A percentile compares a stretch with the other conserved stretches of the same genome.
Conservation (phyloP, 2,888 invertebrate species). For the Phortica magna region DNA sequence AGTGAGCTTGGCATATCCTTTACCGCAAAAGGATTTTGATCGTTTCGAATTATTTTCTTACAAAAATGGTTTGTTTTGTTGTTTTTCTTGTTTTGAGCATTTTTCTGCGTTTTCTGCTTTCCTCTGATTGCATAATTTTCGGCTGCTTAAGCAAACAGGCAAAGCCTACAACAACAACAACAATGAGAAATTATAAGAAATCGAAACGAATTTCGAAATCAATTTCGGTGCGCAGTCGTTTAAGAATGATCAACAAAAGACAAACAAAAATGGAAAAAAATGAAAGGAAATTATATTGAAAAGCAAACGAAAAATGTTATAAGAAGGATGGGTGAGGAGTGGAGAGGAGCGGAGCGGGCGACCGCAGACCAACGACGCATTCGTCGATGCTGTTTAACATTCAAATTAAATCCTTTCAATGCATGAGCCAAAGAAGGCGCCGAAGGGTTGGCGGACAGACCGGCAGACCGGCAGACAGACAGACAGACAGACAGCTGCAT, state of each 20-base stretch:
- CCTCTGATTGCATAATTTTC: conserved; percentile 5
- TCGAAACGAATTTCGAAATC: conserved; percentile 16
- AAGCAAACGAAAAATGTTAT: conserved; percentile 3
- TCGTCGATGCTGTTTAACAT: conserved; percentile 62
- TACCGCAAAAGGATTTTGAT: conserved; percentile 32
- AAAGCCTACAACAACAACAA: background rate
- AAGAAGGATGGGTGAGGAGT: background rate
- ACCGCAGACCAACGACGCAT: background rate
- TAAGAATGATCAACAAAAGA: conserved; percentile 13
- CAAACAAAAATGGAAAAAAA: background rate
- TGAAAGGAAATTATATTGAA: background rate
- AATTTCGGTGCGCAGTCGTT: conserved; percentile 29
- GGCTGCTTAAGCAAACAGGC: conserved; percentile 18
- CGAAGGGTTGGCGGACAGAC: background rate
- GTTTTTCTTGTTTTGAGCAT: too few relatives aligned
- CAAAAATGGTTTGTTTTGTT: background rate
- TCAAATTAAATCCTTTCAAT: conserved; percentile 68
- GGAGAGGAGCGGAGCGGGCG: background rate
- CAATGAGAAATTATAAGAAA: conserved; percentile 2
- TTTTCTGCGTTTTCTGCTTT: background rate
- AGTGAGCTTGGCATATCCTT: conserved; percentile 18
- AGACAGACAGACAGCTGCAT: conserved; percentile 1
- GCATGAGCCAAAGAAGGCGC: background rate
- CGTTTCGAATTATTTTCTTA: conserved; percentile 27
- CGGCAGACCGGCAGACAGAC: conserved; percentile 5